phyloP scores from a whole-genome alignment of 1,140 invertebrate genomes.

The Copidosoma floridanum region DNA sequence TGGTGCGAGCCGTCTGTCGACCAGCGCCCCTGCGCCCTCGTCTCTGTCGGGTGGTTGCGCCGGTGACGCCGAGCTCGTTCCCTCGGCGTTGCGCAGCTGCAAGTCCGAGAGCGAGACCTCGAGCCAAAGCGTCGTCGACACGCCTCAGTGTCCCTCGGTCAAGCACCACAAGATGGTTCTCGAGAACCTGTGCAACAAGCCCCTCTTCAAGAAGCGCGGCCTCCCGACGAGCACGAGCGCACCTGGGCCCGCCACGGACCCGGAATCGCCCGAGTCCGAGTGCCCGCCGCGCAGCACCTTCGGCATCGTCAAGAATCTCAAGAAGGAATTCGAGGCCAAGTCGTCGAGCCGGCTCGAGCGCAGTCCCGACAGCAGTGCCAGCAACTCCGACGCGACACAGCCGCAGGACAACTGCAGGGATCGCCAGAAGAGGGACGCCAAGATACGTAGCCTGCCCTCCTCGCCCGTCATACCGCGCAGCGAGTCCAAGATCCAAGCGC shows the following conservation, averaged over 20 bases:
- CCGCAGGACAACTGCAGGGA: slow-evolving; percentile 22
- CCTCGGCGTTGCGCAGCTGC: slow-evolving; percentile 45
- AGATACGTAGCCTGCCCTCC: slow-evolving; percentile 59
- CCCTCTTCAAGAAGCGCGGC: slow-evolving; percentile 48
- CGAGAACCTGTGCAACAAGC: slow-evolving; percentile 57
- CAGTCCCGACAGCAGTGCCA: slow-evolving; percentile 44
- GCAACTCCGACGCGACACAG: slow-evolving; percentile 34
- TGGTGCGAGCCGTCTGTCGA: slow-evolving; percentile 59
- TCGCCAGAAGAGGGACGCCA: slow-evolving; percentile 42
- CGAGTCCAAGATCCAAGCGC: slow-evolving; percentile 48
- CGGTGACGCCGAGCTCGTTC: slow-evolving; percentile 45
- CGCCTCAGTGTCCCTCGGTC: slow-evolving; percentile 59
- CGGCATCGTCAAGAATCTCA: slow-evolving; percentile 77
- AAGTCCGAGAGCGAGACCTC: slow-evolving; percentile 54
- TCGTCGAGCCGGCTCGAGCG: slow-evolving; percentile 54
- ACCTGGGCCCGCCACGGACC: slow-evolving; percentile 4
- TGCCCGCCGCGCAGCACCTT: slow-evolving; percentile 50
- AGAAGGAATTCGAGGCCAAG: slow-evolving; percentile 83
- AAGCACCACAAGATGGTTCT: slow-evolving; percentile 62
- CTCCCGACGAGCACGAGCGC: background rate
- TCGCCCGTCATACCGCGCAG: slow-evolving; percentile 61
- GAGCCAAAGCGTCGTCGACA: slow-evolving; percentile 54
- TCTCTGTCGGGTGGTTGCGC: slow-evolving; percentile 56
- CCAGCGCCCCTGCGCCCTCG: slow-evolving; percentile 64
- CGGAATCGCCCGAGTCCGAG: slow-evolving; percentile 51